These are phyloP conservation scores for Hirudo medicinalis DNA, from an alignment of 1,140 invertebrate species.

Conservation along the genomic window DNA sequence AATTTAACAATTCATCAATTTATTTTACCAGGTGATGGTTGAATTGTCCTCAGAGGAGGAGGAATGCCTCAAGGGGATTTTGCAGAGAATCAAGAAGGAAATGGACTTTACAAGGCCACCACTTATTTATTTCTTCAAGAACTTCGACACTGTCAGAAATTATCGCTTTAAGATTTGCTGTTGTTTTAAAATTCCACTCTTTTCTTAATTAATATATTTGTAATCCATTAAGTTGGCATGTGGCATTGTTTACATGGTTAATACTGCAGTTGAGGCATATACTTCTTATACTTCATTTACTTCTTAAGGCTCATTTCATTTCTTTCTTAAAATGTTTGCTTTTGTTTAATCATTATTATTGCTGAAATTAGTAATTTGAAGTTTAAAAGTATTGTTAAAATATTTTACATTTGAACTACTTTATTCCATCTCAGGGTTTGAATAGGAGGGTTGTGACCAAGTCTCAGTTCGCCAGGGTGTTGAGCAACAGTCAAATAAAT, in stretches of 20 bases:
- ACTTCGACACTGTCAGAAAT: not conserved
- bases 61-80: not conserved
- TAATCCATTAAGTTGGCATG: too few relatives aligned
- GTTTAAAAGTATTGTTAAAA: too few relatives aligned
- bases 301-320: too few relatives aligned
- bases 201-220: not conserved
- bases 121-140: not conserved
- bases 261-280: too few relatives aligned
- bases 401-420: not conserved
- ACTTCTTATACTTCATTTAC: too few relatives aligned
- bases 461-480: not conserved
- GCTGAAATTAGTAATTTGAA: too few relatives aligned
- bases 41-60: not conserved
- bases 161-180: not conserved
- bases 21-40: not conserved
- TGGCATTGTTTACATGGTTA: too few relatives aligned
- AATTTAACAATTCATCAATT: too few relatives aligned
- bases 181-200: not conserved
- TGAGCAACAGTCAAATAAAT: not conserved
- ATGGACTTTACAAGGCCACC: not conserved
- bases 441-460: not conserved
- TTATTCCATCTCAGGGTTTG: not conserved
- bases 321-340: too few relatives aligned
- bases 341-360: too few relatives aligned
- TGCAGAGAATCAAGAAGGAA: not conserved